Evolutionary conservation across 2,113 vertebrate species (phyloP), one percentile per base, ranked within the genome.

Genomic region (Perca schrenkii): DNA sequence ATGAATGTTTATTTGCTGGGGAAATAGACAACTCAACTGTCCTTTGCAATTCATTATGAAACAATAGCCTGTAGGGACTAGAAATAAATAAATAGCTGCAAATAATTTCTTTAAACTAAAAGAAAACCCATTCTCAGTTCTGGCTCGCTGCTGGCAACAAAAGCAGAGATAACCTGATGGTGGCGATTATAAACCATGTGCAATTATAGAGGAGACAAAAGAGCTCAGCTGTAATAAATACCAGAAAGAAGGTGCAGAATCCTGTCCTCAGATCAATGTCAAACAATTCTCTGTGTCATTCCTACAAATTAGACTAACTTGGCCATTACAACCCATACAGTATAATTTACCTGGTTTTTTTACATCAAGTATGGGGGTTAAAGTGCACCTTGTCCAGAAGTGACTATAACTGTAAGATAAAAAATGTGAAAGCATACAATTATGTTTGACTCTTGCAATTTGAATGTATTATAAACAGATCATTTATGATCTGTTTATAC

Each of bases 381-480:
- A 61, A 83, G 64, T 67, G 74, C 57, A 52, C 70, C 85, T 82
- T 71, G 68, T 80, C 84, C 67, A 86, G 50, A 82, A 60, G 36
- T 69, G 74, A 77, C 65, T 65, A 52, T 83, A 77, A 43, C 10
- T 11, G 40, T 43, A 82, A 36, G 52, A 82, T 72, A 80, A 80
- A 74, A 57, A 78, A 85, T 70, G 74, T 36, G 66, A 58, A 70
- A 68, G 66, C 71, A 50, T 76, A 74, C 80, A 86, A 86, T 85
- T 86, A 87, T 75, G 47, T 79, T 74, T 53, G 60, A 83, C 77
- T 79, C 73, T 53, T 77, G 62, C 70, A 74, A 86, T 92, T 88
- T 91, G 82, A 79, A 88, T 91, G 85, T 82, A 79, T 90, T 72
- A 58, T 61, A 81, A 85, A 83, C 75, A 74, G 80, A 86, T 73